Percentiles rank a stretch among this genome's conserved stretches.
Conservation (phyloP, 2,888 invertebrate genomes). For the Syrphus vitripennis region DNA sequence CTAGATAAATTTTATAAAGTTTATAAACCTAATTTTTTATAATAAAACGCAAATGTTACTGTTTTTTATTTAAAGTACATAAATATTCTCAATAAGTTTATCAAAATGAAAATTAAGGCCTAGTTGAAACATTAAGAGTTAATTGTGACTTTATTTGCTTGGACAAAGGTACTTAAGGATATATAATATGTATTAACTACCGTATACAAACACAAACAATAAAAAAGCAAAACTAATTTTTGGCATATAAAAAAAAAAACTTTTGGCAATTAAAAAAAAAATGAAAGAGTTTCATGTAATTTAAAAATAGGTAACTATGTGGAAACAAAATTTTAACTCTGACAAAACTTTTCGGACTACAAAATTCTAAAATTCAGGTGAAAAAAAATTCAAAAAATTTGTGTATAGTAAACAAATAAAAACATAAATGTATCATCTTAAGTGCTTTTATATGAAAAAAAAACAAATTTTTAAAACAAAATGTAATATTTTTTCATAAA, state of each 20-base stretch:
- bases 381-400: conserved; percentile 54
- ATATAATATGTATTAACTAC: conserved; percentile 23
- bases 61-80: too few relatives aligned
- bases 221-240: conserved; percentile 39
- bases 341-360: conserved; percentile 78
- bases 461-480: conserved; percentile 45
- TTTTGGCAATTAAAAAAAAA: conserved; percentile 54
- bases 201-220: conserved; percentile 48
- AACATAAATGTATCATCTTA: conserved; percentile 64
- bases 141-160: conserved; percentile 34
- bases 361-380: conserved; percentile 81
- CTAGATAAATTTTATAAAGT: too few relatives aligned
- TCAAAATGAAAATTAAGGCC: background rate
- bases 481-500: conserved; percentile 68
- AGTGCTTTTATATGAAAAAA: conserved; percentile 66
- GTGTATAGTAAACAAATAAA: conserved; percentile 19
- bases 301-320: conserved; percentile 13
- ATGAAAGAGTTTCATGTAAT: conserved; percentile 26
- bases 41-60: too few relatives aligned
- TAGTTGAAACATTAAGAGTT: background rate
- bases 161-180: conserved; percentile 62
- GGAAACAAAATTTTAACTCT: conserved; percentile 22
- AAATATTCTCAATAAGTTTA: too few relatives aligned
- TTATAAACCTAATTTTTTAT: too few relatives aligned
- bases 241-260: conserved; percentile 44